Base-by-base conservation (phyloP, 2,113 vertebrate genomes). In the Malurus alboscapulatus region DNA sequence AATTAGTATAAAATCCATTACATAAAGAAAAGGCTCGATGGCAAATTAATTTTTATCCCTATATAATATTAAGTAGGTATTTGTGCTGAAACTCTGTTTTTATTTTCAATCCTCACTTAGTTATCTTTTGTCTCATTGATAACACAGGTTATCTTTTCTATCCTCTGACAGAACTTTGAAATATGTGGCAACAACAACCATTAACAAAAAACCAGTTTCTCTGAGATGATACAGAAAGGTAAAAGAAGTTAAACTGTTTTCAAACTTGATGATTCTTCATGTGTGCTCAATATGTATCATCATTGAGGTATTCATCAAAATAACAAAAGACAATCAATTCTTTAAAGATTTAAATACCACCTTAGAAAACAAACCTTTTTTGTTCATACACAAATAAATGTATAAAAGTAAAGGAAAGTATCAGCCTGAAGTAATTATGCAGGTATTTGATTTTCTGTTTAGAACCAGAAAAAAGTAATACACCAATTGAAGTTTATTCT, bases 301-400 rank as follows among this genome's bases (percentile, higher is more conserved):
- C 68, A 77, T 76, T 18, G 27, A 75, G 90, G 32, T 78, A 69
- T 76, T 90, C 45, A 75, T 84, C 71, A 84, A 66, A 95, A 75
- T 89, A 55, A 78, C 66, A 57, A 84, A 91, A 90, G 32, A 36
- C 29, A 82, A 27, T 40, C 8, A 68, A 44, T 71, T 57, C 47
- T 92, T 84, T 82, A 40, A 87, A 91, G 29, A 88, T 51, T 72
- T 50, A 47, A 77, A n/a, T 34, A 69, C 67, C 36, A 93, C 19
- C 2, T 2, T 65, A 32, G 12, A 32, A 51, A 51, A 13, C 6
- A 57, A 73, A 19, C 0, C 1, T 27, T 62, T 69, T 62, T 42
- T 59, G 2, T n/a, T 61, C 2, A 17, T 34, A 21, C 17, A 54
- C 1, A 4, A 38, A 81, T n/a, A 66, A 32, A 58, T 25, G 7